Percentiles rank a stretch among this genome's conserved stretches.
These are phyloP conservation scores for Noctuana brunneofusca DNA, from an alignment of 2,888 invertebrate genomes.

Conservation along the genomic window DNA sequence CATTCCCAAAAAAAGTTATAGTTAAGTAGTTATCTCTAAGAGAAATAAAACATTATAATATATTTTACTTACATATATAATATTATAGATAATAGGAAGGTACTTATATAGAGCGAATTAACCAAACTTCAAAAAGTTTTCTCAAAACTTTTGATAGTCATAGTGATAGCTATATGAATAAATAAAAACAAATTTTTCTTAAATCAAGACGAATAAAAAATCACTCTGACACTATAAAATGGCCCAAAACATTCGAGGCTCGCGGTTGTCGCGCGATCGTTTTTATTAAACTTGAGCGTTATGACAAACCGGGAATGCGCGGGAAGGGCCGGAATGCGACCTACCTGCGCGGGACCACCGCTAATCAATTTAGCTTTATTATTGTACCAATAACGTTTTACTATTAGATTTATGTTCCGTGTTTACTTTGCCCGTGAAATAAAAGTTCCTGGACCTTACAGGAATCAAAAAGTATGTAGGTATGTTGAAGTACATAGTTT, in stretches of 20 bases:
- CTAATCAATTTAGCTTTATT: constrained; percentile 83
- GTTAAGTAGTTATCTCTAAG: no score
- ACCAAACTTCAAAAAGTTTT: no score
- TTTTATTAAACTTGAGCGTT: constrained; percentile 50
- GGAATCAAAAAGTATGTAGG: no score
- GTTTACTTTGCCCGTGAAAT: constrained; percentile 4
- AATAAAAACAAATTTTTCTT: background rate
- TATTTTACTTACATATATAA: no score
- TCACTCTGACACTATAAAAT: background rate
- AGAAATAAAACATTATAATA: no score
- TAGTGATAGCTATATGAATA: no score
- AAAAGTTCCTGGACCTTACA: no score
- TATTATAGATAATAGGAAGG: no score
- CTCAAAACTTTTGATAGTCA: no score
- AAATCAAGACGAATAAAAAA: background rate
- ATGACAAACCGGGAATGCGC: constrained; percentile 58
- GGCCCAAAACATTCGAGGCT: constrained; percentile 10
- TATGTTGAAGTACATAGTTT: no score
- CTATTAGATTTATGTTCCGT: constrained; percentile 8
- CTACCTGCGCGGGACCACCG: constrained; percentile 78
- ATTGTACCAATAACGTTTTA: constrained; percentile 37
- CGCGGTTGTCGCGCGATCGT: constrained; percentile 22
- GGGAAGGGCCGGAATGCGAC: constrained; percentile 69
- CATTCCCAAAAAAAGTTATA: no score
- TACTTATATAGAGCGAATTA: no score